Evolutionary conservation across 1,140 invertebrate genomes (phyloP), one percentile per base, ranked within the genome.

Genomic region (Heliothis subflexa): DNA sequence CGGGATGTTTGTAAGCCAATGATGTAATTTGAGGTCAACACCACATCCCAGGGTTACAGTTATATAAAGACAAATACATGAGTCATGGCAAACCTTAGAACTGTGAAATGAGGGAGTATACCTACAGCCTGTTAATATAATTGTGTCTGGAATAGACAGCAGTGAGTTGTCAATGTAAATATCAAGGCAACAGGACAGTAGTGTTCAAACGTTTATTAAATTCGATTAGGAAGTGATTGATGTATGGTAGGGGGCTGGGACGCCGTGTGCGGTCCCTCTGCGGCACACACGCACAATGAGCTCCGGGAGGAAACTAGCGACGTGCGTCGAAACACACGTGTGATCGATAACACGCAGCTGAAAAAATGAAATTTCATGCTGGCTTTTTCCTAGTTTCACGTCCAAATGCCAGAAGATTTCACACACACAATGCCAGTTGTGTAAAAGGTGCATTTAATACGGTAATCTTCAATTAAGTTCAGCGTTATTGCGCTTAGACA

Each of bases 171-270:
- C 47, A 55, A 13, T 14, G 40, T 66, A 66, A 66, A 66, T 66
- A 66, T 40, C 40, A 25, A 11, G 55, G 71, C 54, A 52, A 50
- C 47, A 62, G 47, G 54, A 76, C 45, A 68, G 45, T 62, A 78
- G 47, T 82, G 70, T 83, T 81, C 82, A 83, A 83, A 82, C 75
- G 82, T 80, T 86, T 80, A 86, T 9, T 88, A 89, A 87, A 89
- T 86, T 88, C 83, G 85, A 91, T 89, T 86, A 89, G 84, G 81
- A 88, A 85, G 83, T 89, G 88, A 91, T 91, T 89, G 89, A 91
- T 89, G 85, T 81, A 79, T 59, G 76, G 78, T 28, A 18, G 79
- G 83, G 81, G 66, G 81, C 54, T 76, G 77, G 78, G 68, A 40
- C 84, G 81, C 76, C 80, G 83, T 83, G 82, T 88, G 87, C 80